Conservation (phyloP, 2,113 vertebrate genomes). For the Symphodus melops region DNA sequence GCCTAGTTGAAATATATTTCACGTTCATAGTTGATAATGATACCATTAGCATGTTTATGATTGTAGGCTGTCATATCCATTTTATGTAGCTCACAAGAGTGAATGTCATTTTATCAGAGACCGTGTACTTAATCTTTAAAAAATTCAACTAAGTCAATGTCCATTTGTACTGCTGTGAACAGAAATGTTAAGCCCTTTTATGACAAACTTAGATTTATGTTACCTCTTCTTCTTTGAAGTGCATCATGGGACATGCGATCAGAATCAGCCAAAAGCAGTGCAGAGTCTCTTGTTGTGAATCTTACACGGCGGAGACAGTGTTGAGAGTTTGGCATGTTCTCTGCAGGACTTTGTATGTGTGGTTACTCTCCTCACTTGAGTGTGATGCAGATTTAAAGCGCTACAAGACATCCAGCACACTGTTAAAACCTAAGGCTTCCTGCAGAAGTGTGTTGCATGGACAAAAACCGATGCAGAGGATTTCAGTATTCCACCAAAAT, state of each 20-base stretch:
- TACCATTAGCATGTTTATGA: too few relatives aligned
- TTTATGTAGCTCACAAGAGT: too few relatives aligned
- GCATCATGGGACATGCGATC: background rate
- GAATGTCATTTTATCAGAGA: too few relatives aligned
- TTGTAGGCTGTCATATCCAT: too few relatives aligned
- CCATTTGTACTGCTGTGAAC: too few relatives aligned
- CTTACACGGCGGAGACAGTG: background rate
- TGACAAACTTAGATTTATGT: background rate
- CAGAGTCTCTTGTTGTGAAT: background rate
- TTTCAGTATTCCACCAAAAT: conserved; percentile 42
- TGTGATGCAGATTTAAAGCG: conserved; percentile 14
- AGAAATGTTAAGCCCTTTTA: too few relatives aligned
- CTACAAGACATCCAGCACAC: conserved; percentile 6
- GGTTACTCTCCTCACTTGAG: background rate
- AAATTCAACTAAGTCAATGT: too few relatives aligned
- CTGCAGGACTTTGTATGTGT: background rate
- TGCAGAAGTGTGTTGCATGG: conserved; percentile 27
- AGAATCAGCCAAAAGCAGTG: background rate
- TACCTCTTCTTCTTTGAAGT: conserved; percentile 5
- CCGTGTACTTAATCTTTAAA: too few relatives aligned
- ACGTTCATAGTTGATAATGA: background rate
- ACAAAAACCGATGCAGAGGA: conserved; percentile 28
- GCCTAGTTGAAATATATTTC: background rate
- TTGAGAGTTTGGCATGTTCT: conserved; percentile 15
- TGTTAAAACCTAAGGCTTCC: conserved; percentile 21